phyloP scores from a whole-genome alignment of 1,140 invertebrate species.

The Nephila pilipes region DNA sequence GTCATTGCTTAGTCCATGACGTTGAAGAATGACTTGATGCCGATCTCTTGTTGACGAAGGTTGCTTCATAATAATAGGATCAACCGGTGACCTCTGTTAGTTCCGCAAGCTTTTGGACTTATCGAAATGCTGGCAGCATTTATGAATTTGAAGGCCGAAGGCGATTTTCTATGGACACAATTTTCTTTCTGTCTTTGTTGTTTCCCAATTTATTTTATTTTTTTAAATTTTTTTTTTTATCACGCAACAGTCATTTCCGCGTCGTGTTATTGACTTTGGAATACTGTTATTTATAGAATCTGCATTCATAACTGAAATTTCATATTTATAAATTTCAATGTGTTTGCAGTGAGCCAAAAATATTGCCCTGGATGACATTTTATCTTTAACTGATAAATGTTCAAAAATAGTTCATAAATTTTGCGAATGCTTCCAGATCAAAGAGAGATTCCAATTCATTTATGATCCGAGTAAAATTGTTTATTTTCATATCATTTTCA shows the following conservation, averaged over 20 bases:
- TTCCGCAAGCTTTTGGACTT: slow-evolving; percentile 29
- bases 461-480: too few relatives aligned
- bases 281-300: too few relatives aligned
- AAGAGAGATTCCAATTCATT: too few relatives aligned
- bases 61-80: slow-evolving; percentile 4
- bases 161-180: background rate
- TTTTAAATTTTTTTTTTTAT: background rate
- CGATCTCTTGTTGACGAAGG: background rate
- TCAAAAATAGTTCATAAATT: too few relatives aligned
- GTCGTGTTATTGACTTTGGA: background rate
- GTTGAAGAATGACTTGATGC: background rate
- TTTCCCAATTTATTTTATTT: background rate
- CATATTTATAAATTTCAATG: too few relatives aligned
- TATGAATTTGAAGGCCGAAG: background rate
- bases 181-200: background rate
- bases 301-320: too few relatives aligned
- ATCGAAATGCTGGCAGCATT: background rate
- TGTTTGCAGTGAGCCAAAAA: too few relatives aligned
- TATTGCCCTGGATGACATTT: too few relatives aligned
- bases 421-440: too few relatives aligned
- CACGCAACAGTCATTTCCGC: background rate
- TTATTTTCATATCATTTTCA: too few relatives aligned
- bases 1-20: background rate
- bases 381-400: too few relatives aligned
- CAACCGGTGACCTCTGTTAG: slow-evolving; percentile 25